phyloP scores from a whole-genome alignment of 2,113 vertebrate genomes.

The Tichodroma muraria region DNA sequence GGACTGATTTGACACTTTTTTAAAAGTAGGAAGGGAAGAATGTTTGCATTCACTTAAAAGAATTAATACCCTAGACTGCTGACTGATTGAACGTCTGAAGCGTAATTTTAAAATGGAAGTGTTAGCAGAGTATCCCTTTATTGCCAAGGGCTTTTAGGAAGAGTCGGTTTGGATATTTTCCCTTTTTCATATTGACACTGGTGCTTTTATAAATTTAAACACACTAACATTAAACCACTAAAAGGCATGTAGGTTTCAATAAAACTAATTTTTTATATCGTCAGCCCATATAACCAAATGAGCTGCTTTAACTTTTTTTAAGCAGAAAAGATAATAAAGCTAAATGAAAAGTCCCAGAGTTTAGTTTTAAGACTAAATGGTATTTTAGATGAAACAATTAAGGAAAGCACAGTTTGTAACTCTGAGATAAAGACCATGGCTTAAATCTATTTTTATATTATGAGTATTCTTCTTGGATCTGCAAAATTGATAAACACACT shows the following conservation, averaged over 20 bases:
- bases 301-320: conserved; percentile 25
- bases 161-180: background rate
- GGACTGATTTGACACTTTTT: background rate
- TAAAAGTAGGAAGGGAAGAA: background rate
- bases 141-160: background rate
- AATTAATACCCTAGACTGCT: background rate
- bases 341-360: conserved; percentile 44
- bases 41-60: background rate
- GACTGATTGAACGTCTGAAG: background rate
- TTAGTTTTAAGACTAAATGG: conserved; percentile 20
- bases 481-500: background rate
- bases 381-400: conserved; percentile 34
- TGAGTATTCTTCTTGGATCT: background rate
- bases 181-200: background rate
- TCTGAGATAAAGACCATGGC: background rate
- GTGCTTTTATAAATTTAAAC: conserved; percentile 24
- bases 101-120: background rate
- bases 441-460: background rate
- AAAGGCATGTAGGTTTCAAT: conserved; percentile 5
- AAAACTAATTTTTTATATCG: conserved; percentile 8
- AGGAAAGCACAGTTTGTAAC: conserved; percentile 11
- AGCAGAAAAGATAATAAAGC: conserved; percentile 39
- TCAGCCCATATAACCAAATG: conserved; percentile 26
- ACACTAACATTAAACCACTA: background rate
- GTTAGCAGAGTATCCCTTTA: background rate